These are phyloP conservation scores for Saxicola maurus DNA, from an alignment of 2,797 vertebrate species.

Conservation along the genomic window DNA sequence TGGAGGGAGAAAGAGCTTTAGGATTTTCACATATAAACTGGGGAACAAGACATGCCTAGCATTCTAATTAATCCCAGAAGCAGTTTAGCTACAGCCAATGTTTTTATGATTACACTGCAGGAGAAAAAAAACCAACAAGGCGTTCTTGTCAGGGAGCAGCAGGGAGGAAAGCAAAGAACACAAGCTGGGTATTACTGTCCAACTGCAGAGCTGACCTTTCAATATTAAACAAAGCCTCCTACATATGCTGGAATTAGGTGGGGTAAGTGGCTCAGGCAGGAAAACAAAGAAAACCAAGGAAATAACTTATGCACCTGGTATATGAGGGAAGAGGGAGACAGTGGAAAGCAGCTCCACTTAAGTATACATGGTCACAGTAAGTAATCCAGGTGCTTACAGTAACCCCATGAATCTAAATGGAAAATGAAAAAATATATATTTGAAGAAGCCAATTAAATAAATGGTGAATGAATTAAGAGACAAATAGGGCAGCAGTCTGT, in stretches of 20 bases:
- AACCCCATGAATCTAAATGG: background rate
- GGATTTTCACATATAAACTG: background rate
- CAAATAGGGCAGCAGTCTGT: background rate
- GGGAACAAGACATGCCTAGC: background rate
- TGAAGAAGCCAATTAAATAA: background rate
- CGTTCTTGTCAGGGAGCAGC: background rate
- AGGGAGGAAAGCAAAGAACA: background rate
- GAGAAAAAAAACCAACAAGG: background rate
- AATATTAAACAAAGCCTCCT: background rate
- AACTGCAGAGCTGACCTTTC: slow-evolving; percentile 7
- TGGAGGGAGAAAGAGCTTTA: background rate
- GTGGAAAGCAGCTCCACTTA: background rate
- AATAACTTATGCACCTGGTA: background rate
- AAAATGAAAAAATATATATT: background rate
- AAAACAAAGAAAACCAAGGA: background rate
- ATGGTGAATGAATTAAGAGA: background rate
- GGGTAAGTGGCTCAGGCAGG: background rate
- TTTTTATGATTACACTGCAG: background rate
- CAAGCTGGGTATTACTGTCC: background rate
- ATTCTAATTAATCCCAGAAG: background rate
- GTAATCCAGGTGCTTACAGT: background rate
- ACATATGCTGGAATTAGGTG: background rate
- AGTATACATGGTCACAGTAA: background rate
- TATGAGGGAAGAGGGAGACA: background rate
- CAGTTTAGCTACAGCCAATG: background rate